Base-by-base conservation (phyloP, 2,888 invertebrate genomes). In the Mimachlamys varia region DNA sequence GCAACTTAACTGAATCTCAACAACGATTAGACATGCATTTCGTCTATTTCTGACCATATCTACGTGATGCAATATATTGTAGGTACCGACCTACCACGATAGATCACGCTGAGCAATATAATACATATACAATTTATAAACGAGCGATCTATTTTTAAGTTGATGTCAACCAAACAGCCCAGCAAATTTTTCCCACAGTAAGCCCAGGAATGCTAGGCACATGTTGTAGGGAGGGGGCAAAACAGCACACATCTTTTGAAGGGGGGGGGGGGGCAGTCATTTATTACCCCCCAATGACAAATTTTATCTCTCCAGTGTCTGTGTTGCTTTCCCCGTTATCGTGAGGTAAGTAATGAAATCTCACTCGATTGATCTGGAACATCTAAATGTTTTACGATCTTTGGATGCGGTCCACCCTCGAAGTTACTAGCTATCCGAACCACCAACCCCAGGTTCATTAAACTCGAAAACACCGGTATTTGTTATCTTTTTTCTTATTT, bases 251-350 rank as follows among this genome's bases (percentile, higher is more conserved):
- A 58, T 58, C 58, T 58, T n/a, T 58, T 27, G 76, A 76, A 7
- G 44, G 76, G 76, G 76, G 44, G 44, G 76, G 76, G 76, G 76
- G 76, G 33, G 10, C 27, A 76, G 76, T 76, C 76, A 76, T 76
- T 76, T 15, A 33, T 76, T 76, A 76, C 76, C 27, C 13, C 76
- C 76, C 76, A 76, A 76, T 33, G 76, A 76, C 76, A 76, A 76
- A 76, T 76, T 62, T 76, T 76, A 76, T 76, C 76, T 76, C 10
- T 7, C 22, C 76, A 22, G 76, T 76, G 76, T 76, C 76, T 76
- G 76, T 76, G 53, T 53, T 76, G 27, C 76, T 76, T 76, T 76
- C 10, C 33, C 13, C 76, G 76, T 76, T 76, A 76, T 76, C 76
- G 27, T 76, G 27, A 76, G 33, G 76, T 76, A 76, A 76, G 76